A percentile compares a stretch with the other conserved stretches of the same genome.
phyloP scores from a whole-genome alignment of 2,113 vertebrate genomes.

The Prolemur simus region DNA sequence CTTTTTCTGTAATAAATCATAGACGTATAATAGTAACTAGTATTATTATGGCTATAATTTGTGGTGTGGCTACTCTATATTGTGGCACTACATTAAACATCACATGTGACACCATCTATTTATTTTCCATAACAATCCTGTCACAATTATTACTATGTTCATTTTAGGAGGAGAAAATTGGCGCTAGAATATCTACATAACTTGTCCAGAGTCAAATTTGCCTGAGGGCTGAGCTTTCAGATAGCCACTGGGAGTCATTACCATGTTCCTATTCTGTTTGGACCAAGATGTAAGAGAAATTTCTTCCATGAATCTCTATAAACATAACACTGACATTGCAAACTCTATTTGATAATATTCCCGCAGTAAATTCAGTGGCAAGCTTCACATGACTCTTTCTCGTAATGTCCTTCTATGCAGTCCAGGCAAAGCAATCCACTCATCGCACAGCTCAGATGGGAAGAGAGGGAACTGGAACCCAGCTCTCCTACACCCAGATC shows the following conservation, averaged over 20 bases:
- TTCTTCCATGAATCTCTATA: neutral
- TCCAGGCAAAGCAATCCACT: neutral
- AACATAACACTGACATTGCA: neutral
- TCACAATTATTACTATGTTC: neutral
- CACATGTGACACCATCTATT: neutral
- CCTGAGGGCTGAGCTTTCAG: neutral
- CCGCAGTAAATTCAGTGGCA: neutral
- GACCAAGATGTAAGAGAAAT: neutral
- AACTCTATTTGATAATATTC: neutral
- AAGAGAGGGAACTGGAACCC: neutral
- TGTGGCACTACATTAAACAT: neutral
- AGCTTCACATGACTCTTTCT: neutral
- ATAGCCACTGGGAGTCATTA: neutral
- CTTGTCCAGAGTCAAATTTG: neutral
- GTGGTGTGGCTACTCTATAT: neutral
- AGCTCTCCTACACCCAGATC: neutral
- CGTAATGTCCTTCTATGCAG: neutral
- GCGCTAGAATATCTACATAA: neutral
- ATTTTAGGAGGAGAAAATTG: slow-evolving; percentile 10
- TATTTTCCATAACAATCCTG: neutral
- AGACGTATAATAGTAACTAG: neutral
- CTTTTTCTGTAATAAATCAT: neutral
- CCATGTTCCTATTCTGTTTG: neutral
- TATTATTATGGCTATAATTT: neutral
- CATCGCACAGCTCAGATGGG: neutral